These are phyloP conservation scores for Danaus plexippus DNA, from an alignment of 1,140 invertebrate species.

Conservation along the genomic window DNA sequence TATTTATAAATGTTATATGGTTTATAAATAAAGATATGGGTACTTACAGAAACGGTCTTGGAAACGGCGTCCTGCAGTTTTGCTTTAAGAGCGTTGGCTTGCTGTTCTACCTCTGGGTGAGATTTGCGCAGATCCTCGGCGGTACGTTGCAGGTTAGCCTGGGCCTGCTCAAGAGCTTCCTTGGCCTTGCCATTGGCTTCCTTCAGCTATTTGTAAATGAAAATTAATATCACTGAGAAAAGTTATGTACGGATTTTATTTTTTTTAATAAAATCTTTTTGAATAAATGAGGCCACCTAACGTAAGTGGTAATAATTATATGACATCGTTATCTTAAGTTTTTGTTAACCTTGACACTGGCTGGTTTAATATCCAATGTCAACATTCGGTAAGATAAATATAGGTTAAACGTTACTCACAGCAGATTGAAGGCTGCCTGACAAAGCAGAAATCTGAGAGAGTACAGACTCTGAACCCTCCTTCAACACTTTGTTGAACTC, in stretches of 20 bases:
- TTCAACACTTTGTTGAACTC: slow-evolving; percentile 51
- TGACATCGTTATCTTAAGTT: too few relatives aligned
- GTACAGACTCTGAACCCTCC: slow-evolving; percentile 47
- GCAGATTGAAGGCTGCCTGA: slow-evolving; percentile 42
- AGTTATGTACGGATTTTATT: too few relatives aligned
- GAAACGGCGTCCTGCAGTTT: slow-evolving; percentile 46
- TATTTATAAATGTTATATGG: background rate
- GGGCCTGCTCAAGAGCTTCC: slow-evolving; percentile 41
- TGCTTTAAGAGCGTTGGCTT: slow-evolving; percentile 38
- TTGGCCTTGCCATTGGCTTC: slow-evolving; percentile 62
- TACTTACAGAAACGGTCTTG: slow-evolving; percentile 25
- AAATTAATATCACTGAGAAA: too few relatives aligned
- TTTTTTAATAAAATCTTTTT: too few relatives aligned
- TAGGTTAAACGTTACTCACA: slow-evolving; percentile 28
- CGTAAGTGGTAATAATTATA: too few relatives aligned
- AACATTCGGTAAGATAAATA: background rate
- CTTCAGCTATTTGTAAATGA: slow-evolving; percentile 25
- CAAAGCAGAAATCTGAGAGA: slow-evolving; percentile 44
- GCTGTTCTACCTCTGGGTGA: slow-evolving; percentile 58
- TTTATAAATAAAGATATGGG: background rate
- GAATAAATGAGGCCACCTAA: too few relatives aligned
- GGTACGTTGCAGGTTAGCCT: slow-evolving; percentile 36
- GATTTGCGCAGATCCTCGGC: slow-evolving; percentile 43
- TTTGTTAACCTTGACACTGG: too few relatives aligned
- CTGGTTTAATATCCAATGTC: too few relatives aligned